Evolutionary conservation across 2,797 vertebrate genomes (phyloP), one percentile per base, ranked within the genome.

Genomic region (Zenarchopterus dispar): DNA sequence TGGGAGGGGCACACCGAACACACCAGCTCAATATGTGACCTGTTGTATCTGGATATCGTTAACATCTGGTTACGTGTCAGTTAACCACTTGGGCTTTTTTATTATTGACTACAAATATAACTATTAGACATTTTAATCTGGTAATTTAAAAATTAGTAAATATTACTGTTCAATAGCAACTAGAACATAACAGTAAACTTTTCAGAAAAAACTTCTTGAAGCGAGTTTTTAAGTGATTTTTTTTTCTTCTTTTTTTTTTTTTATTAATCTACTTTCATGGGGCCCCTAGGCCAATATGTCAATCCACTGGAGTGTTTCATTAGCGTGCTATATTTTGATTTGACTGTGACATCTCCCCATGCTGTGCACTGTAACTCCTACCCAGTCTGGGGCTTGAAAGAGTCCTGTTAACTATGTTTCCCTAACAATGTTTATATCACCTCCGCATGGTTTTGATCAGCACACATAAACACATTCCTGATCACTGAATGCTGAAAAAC

Each of bases 351-450:
- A 89, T 73, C 65, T 88, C 80, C 81, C 70, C 85, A 76, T 75
- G 86, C 81, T 80, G 82, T 58, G 81, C 80, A 33, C 80, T 75
- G 69, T 65, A 82, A 75, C 85, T 84, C 82, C 82, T 63, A 82
- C 82, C 86, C 69, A 67, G 73, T 67, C 72, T 75, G 61, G 36
- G 65, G 67, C 81, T 83, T 90, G 80, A 86, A 88, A 86, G 81
- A 62, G 74, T 61, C 72, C 86, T 67, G 85, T 89, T 86, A 86
- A 80, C 83, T 68, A 73, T 61, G 78, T 77, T 87, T 85, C 84
- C 62, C 82, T 85, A 90, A 89, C 90, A 87, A 87, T 88, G 86
- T 91, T 88, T 88, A 77, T 86, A 79, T 87, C 88, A 84, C 85
- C 88, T 89, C 86, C 67, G 71, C 82, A 67, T 21, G 46, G 72